Conservation (phyloP, 2,888 invertebrate genomes). For the Bembecia ichneumoniformis region DNA sequence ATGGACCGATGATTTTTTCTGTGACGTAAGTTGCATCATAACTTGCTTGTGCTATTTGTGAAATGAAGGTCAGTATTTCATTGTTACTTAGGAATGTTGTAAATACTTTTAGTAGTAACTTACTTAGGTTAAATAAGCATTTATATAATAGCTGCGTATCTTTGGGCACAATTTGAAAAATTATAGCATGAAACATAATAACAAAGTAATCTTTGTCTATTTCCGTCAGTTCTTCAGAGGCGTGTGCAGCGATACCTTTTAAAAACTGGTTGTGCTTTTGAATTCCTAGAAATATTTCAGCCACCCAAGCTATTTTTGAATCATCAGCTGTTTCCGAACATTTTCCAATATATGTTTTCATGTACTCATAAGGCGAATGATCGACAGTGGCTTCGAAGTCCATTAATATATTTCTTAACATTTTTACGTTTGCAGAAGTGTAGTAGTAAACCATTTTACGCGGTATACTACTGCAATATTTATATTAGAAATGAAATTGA, state of each 20-base stretch:
- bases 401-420: conserved; percentile 41
- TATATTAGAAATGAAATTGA: conserved; percentile 25
- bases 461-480: conserved; percentile 5
- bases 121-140: conserved; percentile 56
- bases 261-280: conserved; percentile 45
- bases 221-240: conserved; percentile 35
- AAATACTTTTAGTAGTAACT: conserved; percentile 38
- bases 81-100: conserved; percentile 55
- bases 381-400: conserved; percentile 37
- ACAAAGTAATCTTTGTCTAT: conserved; percentile 48
- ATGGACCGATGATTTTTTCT: conserved; percentile 59
- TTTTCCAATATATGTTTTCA: conserved; percentile 48
- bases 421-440: conserved; percentile 53
- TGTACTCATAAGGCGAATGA: conserved; percentile 48
- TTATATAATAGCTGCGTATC: conserved; percentile 45
- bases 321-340: conserved; percentile 43
- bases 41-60: conserved; percentile 52
- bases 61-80: conserved; percentile 52
- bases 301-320: conserved; percentile 50
- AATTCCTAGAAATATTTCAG: conserved; percentile 47
- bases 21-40: conserved; percentile 67
- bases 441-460: conserved; percentile 54
- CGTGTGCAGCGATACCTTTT: conserved; percentile 28
- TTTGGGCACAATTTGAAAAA: conserved; percentile 40
- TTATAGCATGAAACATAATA: conserved; percentile 44